Evolutionary conservation across 2,797 vertebrate genomes (phyloP).

Genomic region (Sebastes taczanowskii): DNA sequence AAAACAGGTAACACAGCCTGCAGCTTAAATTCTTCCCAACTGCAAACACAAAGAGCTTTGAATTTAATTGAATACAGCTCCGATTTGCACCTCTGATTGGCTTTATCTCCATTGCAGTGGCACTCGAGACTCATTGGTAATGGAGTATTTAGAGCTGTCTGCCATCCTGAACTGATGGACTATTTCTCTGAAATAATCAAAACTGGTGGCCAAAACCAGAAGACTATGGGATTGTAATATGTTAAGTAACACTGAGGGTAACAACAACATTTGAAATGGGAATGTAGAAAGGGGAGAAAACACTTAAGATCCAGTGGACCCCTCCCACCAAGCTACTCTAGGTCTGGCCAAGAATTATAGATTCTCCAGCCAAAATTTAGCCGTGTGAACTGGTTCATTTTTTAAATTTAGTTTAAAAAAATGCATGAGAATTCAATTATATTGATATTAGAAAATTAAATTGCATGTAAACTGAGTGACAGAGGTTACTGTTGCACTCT

Average conservation of each 20-base stretch:
- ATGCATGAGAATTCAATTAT: too few species aligned
- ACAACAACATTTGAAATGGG: not conserved
- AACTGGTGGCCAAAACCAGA: not conserved
- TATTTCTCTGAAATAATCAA: not conserved
- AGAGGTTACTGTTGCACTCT: not conserved
- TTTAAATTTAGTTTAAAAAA: not conserved
- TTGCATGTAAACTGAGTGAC: not conserved
- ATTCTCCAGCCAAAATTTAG: not conserved
- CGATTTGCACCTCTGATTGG: not conserved
- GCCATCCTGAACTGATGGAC: not conserved
- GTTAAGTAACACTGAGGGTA: not conserved
- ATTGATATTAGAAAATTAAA: too few species aligned
- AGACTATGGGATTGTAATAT: not conserved
- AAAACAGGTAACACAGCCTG: not conserved
- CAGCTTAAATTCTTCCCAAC: not conserved
- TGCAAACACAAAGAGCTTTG: not conserved
- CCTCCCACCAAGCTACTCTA: not conserved
- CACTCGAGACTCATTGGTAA: not conserved
- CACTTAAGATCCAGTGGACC: too few species aligned
- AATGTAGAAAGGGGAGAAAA: not conserved
- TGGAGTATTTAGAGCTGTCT: not conserved
- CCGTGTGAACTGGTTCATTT: not conserved
- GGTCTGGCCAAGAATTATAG: not conserved
- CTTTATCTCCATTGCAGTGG: too few species aligned
- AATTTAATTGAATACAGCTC: not conserved